phyloP scores from a whole-genome alignment of 1,140 invertebrate species.

The Himalopsyche phryganea region DNA sequence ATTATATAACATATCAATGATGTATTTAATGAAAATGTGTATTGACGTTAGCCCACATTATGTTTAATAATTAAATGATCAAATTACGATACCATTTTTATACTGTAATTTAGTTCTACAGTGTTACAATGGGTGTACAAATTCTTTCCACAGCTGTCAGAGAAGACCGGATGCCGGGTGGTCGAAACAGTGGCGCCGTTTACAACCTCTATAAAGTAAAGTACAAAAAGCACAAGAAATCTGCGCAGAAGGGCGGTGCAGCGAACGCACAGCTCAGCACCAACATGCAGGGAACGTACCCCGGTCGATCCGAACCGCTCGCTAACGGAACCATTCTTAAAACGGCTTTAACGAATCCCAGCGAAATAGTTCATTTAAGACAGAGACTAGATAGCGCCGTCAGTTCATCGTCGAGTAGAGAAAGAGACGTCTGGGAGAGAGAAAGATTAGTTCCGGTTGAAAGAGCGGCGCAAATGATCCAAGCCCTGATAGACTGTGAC shows the following conservation, averaged over 20 bases:
- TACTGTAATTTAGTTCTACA: too few species aligned
- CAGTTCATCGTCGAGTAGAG: slow-evolving; percentile 62
- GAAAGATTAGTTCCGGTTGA: slow-evolving; percentile 79
- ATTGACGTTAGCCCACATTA: too few species aligned
- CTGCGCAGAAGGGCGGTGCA: slow-evolving; percentile 54
- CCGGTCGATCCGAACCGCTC: slow-evolving; percentile 65
- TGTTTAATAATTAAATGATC: too few species aligned
- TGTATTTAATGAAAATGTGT: too few species aligned
- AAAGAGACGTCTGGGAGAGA: slow-evolving; percentile 41
- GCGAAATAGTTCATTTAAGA: slow-evolving; percentile 85
- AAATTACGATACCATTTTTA: too few species aligned
- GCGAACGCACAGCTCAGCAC: slow-evolving; percentile 49
- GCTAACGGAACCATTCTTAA: slow-evolving; percentile 90
- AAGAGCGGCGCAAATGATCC: slow-evolving; percentile 79
- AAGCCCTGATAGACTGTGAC: slow-evolving; percentile 88
- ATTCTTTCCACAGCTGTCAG: slow-evolving; percentile 92
- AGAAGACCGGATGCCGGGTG: slow-evolving; percentile 98
- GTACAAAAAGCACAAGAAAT: slow-evolving; percentile 96
- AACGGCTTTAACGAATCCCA: slow-evolving; percentile 89
- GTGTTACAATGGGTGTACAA: too few species aligned
- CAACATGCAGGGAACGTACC: slow-evolving; percentile 45
- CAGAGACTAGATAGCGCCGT: slow-evolving; percentile 82
- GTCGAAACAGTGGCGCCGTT: slow-evolving; percentile 95
- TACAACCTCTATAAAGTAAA: slow-evolving; percentile 99
- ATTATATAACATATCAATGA: too few species aligned